Conservation (phyloP, 2,888 invertebrate genomes). For the Poecilus cupreus region DNA sequence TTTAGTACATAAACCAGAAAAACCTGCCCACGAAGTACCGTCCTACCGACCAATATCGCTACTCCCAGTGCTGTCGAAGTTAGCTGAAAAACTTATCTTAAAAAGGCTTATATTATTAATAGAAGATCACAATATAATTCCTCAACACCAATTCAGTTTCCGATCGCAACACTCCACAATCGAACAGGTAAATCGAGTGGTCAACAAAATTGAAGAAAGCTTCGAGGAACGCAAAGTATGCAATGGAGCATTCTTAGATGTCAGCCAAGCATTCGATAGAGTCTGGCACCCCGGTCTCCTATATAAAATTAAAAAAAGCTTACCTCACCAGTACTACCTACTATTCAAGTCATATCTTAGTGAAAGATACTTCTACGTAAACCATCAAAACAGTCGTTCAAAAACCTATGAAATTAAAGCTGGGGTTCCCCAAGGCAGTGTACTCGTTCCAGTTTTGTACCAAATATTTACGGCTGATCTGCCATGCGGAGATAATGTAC, state of each 20-base stretch:
- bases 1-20: conserved; percentile 62
- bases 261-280: background rate
- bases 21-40: conserved; percentile 52
- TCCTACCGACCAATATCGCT: conserved; percentile 62
- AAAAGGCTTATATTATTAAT: conserved; percentile 45
- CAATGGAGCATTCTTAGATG: background rate
- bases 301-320: too few species aligned
- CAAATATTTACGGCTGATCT: too few species aligned
- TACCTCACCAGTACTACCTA: too few species aligned
- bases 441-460: too few species aligned
- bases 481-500: too few species aligned
- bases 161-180: background rate
- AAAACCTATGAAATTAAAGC: too few species aligned
- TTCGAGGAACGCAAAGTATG: background rate
- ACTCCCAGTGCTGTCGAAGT: conserved; percentile 61
- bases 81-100: conserved; percentile 62
- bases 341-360: too few species aligned
- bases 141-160: background rate
- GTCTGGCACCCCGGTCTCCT: too few species aligned
- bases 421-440: too few species aligned
- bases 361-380: too few species aligned
- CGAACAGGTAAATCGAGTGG: background rate
- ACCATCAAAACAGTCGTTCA: too few species aligned
- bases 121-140: background rate
- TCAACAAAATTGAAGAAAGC: background rate